Evolutionary conservation across 2,888 invertebrate genomes (phyloP), one percentile per base, ranked within the genome.

Genomic region (Sinopyrophorus schimmeli): DNA sequence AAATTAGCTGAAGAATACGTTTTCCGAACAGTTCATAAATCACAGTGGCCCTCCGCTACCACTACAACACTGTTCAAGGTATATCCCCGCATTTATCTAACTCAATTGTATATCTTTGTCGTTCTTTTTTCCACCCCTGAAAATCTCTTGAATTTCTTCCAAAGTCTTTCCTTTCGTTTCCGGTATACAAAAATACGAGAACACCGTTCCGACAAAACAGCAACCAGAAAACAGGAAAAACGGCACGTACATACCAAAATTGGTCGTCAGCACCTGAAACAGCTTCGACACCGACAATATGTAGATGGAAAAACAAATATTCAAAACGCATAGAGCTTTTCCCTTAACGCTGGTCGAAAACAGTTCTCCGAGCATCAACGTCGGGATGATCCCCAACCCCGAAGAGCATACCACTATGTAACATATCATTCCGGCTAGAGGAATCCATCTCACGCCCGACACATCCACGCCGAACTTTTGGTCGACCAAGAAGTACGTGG

Each of bases 81-180:
- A n/a, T n/a, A n/a, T n/a, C n/a, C n/a, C n/a, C n/a, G n/a, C n/a
- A n/a, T n/a, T n/a, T n/a, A n/a, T n/a, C n/a, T n/a, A n/a, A n/a
- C n/a, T n/a, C n/a, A n/a, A n/a, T n/a, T n/a, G n/a, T n/a, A n/a
- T n/a, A n/a, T n/a, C n/a, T n/a, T n/a, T n/a, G n/a, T n/a, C n/a
- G n/a, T n/a, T n/a, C n/a, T n/a, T n/a, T n/a, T n/a, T n/a, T n/a
- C n/a, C n/a, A 1, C 35, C 35, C n/a, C 35, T 35, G 14, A 70
- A 57, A 6, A 57, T 49, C 47, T 70, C 67, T 48, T 73, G 72
- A 32, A 72, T 71, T 59, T 72, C 68, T 43, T 70, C 70, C 17
- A 72, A 56, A 5, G 69, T 69, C 47, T 68, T 70, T 2, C 69
- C 71, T 53, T 64, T 68, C 1, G 71, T 72, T 51, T 73, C 69